These are phyloP conservation scores for Pelosia muscerda DNA, from an alignment of 2,888 invertebrate genomes.

Conservation along the genomic window DNA sequence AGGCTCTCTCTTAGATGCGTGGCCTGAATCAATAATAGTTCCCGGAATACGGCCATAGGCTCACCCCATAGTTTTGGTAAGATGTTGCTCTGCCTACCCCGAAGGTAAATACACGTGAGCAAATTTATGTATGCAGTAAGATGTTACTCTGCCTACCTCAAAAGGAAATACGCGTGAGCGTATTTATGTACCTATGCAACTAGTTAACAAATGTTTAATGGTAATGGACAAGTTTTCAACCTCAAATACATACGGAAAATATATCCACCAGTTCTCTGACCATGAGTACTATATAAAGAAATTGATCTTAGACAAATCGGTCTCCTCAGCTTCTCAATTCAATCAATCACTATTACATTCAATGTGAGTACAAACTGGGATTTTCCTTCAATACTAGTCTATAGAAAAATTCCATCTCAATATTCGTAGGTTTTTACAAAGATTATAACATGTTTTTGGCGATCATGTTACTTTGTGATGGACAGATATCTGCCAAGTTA, in stretches of 20 bases:
- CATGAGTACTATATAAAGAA: not conserved
- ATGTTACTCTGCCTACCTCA: no score
- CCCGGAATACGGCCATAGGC: no score
- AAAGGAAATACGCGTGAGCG: no score
- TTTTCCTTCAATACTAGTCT: not conserved
- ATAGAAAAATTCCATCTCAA: constrained; percentile 7
- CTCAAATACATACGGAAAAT: not conserved
- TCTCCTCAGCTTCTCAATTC: not conserved
- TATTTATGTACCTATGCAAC: no score
- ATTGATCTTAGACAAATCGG: not conserved
- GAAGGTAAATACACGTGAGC: no score
- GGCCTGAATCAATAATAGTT: no score
- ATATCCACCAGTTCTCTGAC: not conserved
- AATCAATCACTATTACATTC: constrained; percentile 1
- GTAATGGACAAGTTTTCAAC: no score
- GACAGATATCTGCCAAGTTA: not conserved
- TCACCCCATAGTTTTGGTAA: no score
- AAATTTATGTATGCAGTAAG: no score
- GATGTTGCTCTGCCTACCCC: no score
- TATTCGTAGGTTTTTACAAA: not conserved
- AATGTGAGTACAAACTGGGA: not conserved
- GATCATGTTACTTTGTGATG: not conserved
- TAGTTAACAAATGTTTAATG: no score
- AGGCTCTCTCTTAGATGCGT: no score
- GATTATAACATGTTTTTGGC: constrained; percentile 7